A percentile compares a stretch with the other conserved stretches of the same genome.
phyloP scores from a whole-genome alignment of 2,888 invertebrate genomes.

The Cetonia aurata region DNA sequence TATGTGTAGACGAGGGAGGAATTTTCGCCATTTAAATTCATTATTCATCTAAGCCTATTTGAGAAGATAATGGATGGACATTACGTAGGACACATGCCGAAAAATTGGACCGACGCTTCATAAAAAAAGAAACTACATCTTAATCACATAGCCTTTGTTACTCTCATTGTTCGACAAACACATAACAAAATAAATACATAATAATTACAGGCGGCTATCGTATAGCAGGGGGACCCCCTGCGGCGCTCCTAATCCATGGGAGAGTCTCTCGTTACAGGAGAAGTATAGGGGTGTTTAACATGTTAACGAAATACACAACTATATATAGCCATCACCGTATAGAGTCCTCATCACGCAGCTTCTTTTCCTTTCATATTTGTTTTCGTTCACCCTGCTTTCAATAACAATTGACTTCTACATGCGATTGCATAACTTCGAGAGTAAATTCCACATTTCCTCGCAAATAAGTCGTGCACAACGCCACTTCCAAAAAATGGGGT shows the following conservation, averaged over 20 bases:
- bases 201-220: constrained; percentile 42
- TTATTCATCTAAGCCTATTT: constrained; percentile 1
- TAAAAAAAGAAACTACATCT: constrained; percentile 18
- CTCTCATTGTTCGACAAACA: constrained; percentile 46
- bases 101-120: constrained; percentile 44
- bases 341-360: constrained; percentile 1
- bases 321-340: neutral
- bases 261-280: constrained; percentile 43
- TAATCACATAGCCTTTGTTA: constrained; percentile 43
- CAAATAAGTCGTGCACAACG: constrained; percentile 2
- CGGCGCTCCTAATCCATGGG: constrained; percentile 43
- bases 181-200: constrained; percentile 46
- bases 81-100: constrained; percentile 41
- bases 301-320: constrained; percentile 36
- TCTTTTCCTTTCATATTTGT: constrained; percentile 14
- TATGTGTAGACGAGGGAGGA: neutral
- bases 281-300: constrained; percentile 45
- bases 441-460: constrained; percentile 20
- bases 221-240: constrained; percentile 43
- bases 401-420: constrained; percentile 18
- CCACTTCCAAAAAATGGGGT: constrained; percentile 16
- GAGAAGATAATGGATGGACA: constrained; percentile 26
- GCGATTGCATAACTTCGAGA: neutral
- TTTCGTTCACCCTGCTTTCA: constrained; percentile 19
- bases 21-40: neutral